Percentiles rank a stretch among this genome's conserved stretches.
Evolutionary conservation across 2,888 invertebrate genomes (phyloP).

Genomic region (Brassicogethes aeneus): DNA sequence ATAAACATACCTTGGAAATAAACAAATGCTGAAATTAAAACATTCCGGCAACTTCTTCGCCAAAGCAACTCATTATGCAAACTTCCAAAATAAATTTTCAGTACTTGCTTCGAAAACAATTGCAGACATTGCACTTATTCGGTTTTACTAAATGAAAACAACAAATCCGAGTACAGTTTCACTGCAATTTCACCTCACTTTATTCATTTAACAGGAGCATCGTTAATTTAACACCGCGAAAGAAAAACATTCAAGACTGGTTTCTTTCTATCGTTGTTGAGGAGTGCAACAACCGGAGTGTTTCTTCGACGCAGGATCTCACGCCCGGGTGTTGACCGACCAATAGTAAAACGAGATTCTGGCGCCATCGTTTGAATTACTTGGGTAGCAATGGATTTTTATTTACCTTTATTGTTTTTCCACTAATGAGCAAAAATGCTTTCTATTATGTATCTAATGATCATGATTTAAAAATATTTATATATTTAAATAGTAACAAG

Average conservation of each 20-base stretch:
- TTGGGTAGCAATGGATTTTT: background rate
- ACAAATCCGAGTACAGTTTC: background rate
- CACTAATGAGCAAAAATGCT: no score
- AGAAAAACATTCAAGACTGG: slow-evolving; percentile 18
- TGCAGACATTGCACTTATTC: background rate
- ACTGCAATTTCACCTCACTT: background rate
- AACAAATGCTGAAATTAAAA: no score
- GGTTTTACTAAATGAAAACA: background rate
- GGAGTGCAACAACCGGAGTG: slow-evolving; percentile 32
- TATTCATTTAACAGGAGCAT: background rate
- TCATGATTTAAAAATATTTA: no score
- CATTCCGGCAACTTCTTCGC: background rate
- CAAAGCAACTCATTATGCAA: background rate
- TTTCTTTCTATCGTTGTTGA: slow-evolving; percentile 15
- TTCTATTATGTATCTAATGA: no score
- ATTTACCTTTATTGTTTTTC: background rate
- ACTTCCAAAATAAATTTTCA: background rate
- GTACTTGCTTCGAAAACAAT: background rate
- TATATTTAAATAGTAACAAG: no score
- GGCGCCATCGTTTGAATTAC: slow-evolving; percentile 2
- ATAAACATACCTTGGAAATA: no score
- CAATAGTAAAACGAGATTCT: slow-evolving; percentile 3
- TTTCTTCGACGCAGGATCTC: slow-evolving; percentile 24
- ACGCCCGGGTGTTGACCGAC: slow-evolving; percentile 14
- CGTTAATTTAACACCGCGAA: background rate